These are phyloP conservation scores for Philypnodon macrostomus DNA, from an alignment of 2,797 vertebrate genomes.

Conservation along the genomic window DNA sequence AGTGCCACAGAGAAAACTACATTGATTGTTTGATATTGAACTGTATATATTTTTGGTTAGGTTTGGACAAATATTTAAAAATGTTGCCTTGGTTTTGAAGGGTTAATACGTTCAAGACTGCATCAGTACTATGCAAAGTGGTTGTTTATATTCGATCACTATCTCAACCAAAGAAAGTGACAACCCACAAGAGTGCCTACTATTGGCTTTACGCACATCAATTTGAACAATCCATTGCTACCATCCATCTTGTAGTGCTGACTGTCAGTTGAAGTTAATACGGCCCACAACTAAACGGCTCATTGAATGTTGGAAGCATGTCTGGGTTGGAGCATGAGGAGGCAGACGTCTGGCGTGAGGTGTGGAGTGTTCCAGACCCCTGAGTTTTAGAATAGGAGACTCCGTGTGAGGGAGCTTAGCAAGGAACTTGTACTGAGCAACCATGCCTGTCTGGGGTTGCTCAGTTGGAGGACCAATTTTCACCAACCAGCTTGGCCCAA, in stretches of 20 bases:
- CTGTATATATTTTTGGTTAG: too few relatives aligned
- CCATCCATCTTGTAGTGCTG: background rate
- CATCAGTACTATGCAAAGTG: background rate
- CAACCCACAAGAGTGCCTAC: background rate
- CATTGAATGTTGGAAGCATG: background rate
- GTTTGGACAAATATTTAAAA: too few relatives aligned
- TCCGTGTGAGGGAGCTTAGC: conserved; percentile 9
- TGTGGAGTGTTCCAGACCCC: conserved; percentile 5
- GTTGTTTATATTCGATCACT: conserved; percentile 7
- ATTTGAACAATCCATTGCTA: background rate
- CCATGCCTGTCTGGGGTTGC: too few relatives aligned
- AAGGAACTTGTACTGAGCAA: conserved; percentile 23
- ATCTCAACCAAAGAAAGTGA: background rate
- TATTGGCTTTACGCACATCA: background rate
- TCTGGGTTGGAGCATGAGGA: background rate
- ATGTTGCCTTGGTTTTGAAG: too few relatives aligned
- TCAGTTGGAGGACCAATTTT: too few relatives aligned
- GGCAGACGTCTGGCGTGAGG: background rate
- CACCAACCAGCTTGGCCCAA: too few relatives aligned
- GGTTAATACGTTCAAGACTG: background rate
- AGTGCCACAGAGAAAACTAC: too few relatives aligned
- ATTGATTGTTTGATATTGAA: too few relatives aligned
- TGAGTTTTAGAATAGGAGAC: conserved; percentile 8
- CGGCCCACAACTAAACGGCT: background rate
- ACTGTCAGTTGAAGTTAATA: conserved; percentile 4